These are phyloP conservation scores for Dolichallabes microphthalmus DNA, from an alignment of 2,113 vertebrate species.

Conservation along the genomic window DNA sequence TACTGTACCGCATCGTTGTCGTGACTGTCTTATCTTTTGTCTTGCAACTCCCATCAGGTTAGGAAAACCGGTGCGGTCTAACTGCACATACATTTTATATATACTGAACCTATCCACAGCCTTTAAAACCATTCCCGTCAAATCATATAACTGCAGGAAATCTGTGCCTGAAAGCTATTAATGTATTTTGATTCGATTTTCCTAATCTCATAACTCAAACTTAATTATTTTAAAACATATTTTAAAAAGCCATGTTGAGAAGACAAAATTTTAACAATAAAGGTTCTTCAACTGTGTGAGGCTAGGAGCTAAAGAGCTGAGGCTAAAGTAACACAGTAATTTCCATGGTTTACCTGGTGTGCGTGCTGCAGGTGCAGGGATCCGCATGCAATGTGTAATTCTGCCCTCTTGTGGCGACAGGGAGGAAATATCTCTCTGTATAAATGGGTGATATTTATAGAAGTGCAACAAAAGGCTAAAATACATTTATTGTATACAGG, in stretches of 20 bases:
- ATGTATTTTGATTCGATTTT: neutral
- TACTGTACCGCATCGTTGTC: slow-evolving; percentile 30
- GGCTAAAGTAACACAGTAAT: slow-evolving; percentile 31
- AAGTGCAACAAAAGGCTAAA: neutral
- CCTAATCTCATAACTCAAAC: neutral
- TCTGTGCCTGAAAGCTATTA: neutral
- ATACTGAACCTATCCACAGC: neutral
- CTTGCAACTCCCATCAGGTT: neutral
- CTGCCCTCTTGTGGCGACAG: slow-evolving; percentile 63
- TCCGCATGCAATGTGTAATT: slow-evolving; percentile 39
- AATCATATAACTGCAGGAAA: neutral
- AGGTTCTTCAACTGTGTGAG: neutral
- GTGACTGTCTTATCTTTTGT: slow-evolving; percentile 8
- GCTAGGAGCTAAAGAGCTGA: neutral
- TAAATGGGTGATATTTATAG: neutral
- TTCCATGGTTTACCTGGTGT: slow-evolving; percentile 4
- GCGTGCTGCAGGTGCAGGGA: neutral
- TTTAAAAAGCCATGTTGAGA: neutral
- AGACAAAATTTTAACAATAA: neutral
- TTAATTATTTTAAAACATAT: neutral
- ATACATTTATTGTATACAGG: neutral
- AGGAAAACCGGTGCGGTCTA: neutral
- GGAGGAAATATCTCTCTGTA: neutral
- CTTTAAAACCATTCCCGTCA: neutral
- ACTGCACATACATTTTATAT: neutral